These are phyloP conservation scores for Lepus americanus DNA, from an alignment of 2,113 vertebrate genomes.

Conservation along the genomic window DNA sequence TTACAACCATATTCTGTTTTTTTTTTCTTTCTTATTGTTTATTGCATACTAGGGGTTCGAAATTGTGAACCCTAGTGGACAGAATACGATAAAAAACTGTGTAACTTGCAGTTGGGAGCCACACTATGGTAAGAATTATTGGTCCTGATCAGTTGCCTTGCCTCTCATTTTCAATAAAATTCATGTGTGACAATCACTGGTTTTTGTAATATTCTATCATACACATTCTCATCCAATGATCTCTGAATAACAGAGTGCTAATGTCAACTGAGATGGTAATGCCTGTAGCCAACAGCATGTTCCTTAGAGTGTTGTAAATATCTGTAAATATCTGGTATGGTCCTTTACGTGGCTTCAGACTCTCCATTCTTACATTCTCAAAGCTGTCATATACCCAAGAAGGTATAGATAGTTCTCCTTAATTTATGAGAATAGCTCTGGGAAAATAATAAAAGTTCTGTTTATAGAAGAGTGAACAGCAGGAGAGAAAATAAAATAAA, in stretches of 20 bases:
- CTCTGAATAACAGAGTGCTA: not conserved
- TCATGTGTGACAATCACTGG: too few species aligned
- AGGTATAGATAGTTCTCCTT: not conserved
- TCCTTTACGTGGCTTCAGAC: not conserved
- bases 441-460: not conserved
- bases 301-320: not conserved
- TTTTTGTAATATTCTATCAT: not conserved
- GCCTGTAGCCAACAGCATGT: not conserved
- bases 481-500: not conserved
- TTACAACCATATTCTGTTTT: too few species aligned
- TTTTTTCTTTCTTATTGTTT: too few species aligned
- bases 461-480: not conserved
- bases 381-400: not conserved
- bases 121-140: too few species aligned
- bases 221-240: not conserved
- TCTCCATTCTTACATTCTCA: not conserved
- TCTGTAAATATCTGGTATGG: not conserved
- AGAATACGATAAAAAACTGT: too few species aligned
- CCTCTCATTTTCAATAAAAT: too few species aligned
- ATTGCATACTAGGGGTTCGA: too few species aligned
- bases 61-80: too few species aligned
- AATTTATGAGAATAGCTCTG: not conserved
- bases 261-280: not conserved
- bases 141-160: too few species aligned
- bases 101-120: too few species aligned